Base-by-base conservation (phyloP, 2,113 vertebrate genomes). In the Machaerirhynchus nigripectus region DNA sequence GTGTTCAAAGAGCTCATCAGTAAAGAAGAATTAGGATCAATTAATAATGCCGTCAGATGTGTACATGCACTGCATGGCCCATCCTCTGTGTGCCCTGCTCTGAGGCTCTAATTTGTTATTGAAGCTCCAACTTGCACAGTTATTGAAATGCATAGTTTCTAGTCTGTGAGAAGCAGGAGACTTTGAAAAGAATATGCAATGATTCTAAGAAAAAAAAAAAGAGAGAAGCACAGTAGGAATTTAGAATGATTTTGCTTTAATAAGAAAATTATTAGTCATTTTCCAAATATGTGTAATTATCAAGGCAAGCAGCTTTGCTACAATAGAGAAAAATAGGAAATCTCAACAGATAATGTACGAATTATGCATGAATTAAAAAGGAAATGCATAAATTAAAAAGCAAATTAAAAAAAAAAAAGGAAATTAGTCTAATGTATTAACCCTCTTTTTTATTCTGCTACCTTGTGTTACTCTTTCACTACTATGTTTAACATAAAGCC, bases 21-120 rank as follows among this genome's bases (percentile, higher is more conserved):
- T 91, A 96, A 96, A 81, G 53, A 92, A 95, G 39, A 92, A 79
- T 95, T 90, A 82, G 82, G 91, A 93, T 95, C 83, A 95, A 92
- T 92, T 96, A 97, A 94, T 95, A 91, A 81, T 5, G 12, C 53
- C 73, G 64, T 57, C 82, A 92, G 78, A 90, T 90, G 39, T 86
- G 55, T 33, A 74, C 14, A 64, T 63, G 74, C 21, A 44, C 21
- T 82, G 30, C 50, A 87, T 63, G 55, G 82, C 56, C 50, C 30
- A 65, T 93, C 64, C 61, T 90, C 30, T 93, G 55, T 61, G n/a
- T 64, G 31, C 30, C 47, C 49, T 84, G 50, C 20, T 87, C 53
- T 37, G 49, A 93, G 60, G 35, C 30, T 85, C 19, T 87, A 70
- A 96, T 91, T 95, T 90, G n/a, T 64, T 85, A 31, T 21, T 93